Base-by-base conservation (phyloP, 2,797 vertebrate genomes). In the Anableps anableps region DNA sequence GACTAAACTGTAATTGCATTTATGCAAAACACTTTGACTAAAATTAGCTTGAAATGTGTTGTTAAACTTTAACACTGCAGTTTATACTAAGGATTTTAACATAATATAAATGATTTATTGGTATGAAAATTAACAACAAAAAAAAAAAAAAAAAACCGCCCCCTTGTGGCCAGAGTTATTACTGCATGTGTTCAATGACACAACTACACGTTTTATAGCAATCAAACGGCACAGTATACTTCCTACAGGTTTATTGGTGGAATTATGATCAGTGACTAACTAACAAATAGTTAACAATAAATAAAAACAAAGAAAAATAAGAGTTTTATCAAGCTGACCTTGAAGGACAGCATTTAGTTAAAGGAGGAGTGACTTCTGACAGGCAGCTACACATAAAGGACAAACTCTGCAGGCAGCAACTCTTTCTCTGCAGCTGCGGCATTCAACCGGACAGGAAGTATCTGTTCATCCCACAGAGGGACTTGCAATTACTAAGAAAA, bases 251-350 rank as follows among this genome's bases (percentile, higher is more conserved):
- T 43, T 17, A 38, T 2, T 0, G 11, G 0, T 0, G 60, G 1
- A 1, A 3, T 5, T 13, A 58, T 13, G 4, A 26, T 11, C 36
- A 16, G 19, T 0, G 34, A 6, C 0, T 21, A 29, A 3, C 2
- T 0, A 41, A 36, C 2, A 4, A 45, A 50, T 29, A 38, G 9
- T 16, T 36, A 29, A 21, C 6, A 76, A 16, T 7, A 19, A 4
- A 38, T 2, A 1, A 2, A 48, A 8, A 64, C 2, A 7, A 10
- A 79, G n/a, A 0, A 7, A 78, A 26, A 17, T 0, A 7, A 0
- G 0, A 79, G 38, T 36, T 14, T 45, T 11, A 64, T n/a, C 66
- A 74, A 79, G 76, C 89, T 93, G 93, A 94, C 93, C 94, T 94
- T 94, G 92, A 91, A 80, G 62, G 26, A 86, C 13, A 34, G 74